Base-by-base conservation (phyloP, 2,113 vertebrate genomes). In the Platanista minor region DNA sequence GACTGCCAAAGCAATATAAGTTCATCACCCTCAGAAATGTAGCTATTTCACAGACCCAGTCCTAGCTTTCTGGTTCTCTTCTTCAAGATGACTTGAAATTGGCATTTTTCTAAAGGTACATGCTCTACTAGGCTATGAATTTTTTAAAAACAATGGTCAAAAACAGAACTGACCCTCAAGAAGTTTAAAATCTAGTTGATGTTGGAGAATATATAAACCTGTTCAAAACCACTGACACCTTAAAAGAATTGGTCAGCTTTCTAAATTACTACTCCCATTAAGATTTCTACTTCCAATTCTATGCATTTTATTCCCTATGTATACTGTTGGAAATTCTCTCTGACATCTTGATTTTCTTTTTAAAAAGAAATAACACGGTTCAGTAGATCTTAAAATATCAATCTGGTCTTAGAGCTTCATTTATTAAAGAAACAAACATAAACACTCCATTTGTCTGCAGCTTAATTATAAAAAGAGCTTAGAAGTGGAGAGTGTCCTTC, bases 341-440 rank as follows among this genome's bases (percentile, higher is more conserved):
- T 25, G 54, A 94, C 8, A 31, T 43, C 59, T 91, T 46, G 23
- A 43, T 90, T 89, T 91, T 84, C 54, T 59, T 84, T 88, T 74
- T 41, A 64, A 59, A 75, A 86, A 78, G 14, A 94, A 71, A 82
- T 23, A 41, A 83, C 17, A 69, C 1, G 23, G 46, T 69, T 95
- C 36, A 72, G 61, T 92, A 67, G 21, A 89, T 84, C 92, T 96
- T 87, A 49, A 88, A 95, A 75, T 43, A 62, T 71, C 69, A 87
- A 27, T 54, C 27, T 75, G 25, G 9, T 41, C 66, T 86, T 39
- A 59, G 29, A 69, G 27, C 67, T 88, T 82, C 57, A 36, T 27
- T 39, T 17, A 23, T 75, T 92, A 81, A 59, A 71, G 23, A 94
- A 86, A 52, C 18, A 78, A 84, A 75, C 9, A 72, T 2, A 49